These are phyloP conservation scores for Agelastica alni DNA, from an alignment of 2,888 invertebrate genomes.

Conservation along the genomic window DNA sequence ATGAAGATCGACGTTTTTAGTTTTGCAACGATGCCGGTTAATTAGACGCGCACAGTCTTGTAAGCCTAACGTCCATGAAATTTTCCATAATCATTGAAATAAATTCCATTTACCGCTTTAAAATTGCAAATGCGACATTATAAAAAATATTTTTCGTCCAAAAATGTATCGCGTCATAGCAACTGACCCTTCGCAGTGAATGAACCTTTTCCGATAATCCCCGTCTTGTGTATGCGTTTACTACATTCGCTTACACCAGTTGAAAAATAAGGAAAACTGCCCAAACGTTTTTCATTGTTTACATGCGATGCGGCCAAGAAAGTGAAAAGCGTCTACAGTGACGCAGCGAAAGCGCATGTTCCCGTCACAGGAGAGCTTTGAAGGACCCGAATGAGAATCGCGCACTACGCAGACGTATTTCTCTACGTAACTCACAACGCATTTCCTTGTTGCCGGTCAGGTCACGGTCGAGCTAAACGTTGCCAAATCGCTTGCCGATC, in stretches of 20 bases:
- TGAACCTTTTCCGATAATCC: constrained; percentile 20
- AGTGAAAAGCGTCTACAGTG: constrained; percentile 22
- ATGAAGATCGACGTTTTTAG: no score
- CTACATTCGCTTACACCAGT: constrained; percentile 14
- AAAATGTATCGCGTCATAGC: not conserved
- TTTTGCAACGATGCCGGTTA: no score
- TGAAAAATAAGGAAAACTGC: constrained; percentile 24
- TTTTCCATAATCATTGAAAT: no score
- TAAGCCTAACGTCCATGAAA: no score
- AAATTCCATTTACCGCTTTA: not conserved
- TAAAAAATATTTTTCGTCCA: not conserved
- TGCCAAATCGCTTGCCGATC: constrained; percentile 20
- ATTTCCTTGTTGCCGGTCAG: constrained; percentile 52
- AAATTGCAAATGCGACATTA: no score
- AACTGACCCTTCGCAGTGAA: constrained; percentile 9
- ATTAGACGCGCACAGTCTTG: no score
- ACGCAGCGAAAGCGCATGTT: constrained; percentile 36
- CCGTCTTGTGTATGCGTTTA: constrained; percentile 18
- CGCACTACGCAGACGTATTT: constrained; percentile 37
- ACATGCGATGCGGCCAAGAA: constrained; percentile 7
- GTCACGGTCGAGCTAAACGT: constrained; percentile 46
- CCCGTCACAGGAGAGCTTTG: constrained; percentile 34
- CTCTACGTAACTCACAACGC: constrained; percentile 51
- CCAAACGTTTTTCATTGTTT: constrained; percentile 15
- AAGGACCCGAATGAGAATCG: constrained; percentile 14